These are phyloP conservation scores for Coleophora flavipennella DNA, from an alignment of 2,888 invertebrate species.

Conservation along the genomic window DNA sequence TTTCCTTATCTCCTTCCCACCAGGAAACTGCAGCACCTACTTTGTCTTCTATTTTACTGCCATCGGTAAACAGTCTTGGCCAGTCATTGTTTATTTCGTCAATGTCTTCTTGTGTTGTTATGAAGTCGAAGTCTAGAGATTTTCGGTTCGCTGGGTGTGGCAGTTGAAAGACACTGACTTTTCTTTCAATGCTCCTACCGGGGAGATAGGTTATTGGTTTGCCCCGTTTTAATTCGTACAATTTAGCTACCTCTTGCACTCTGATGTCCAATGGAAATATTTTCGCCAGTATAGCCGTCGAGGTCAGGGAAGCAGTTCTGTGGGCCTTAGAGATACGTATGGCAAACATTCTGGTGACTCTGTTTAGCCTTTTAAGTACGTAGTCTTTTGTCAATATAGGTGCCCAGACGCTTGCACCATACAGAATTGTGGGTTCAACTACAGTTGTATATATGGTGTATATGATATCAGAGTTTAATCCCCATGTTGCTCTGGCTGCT, in stretches of 20 bases:
- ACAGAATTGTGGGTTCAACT: not conserved
- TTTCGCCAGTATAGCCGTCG: slow-evolving; percentile 13
- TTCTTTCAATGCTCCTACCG: not conserved
- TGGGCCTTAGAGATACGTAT: slow-evolving; percentile 3
- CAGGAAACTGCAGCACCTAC: not conserved
- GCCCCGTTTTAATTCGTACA: slow-evolving; percentile 1
- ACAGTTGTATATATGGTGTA: not conserved
- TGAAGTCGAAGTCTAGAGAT: not conserved
- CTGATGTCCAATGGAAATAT: slow-evolving; percentile 16
- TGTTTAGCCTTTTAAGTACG: not conserved
- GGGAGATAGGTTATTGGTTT: not conserved
- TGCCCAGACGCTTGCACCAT: not conserved
- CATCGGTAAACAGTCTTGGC: not conserved
- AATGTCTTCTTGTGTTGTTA: not conserved
- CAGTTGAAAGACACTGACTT: not conserved
- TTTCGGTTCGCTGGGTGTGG: not conserved
- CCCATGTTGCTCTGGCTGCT: slow-evolving; percentile 3
- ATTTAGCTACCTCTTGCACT: slow-evolving; percentile 9
- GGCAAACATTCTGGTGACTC: slow-evolving; percentile 4
- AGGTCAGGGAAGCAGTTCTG: slow-evolving; percentile 12
- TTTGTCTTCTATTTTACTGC: not conserved
- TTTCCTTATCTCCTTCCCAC: not conserved
- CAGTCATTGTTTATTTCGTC: not conserved
- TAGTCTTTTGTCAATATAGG: not conserved
- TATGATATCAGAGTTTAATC: slow-evolving; percentile 1